Percentiles rank a stretch among this genome's conserved stretches.
Conservation (phyloP, 1,140 invertebrate species). For the Coboldia fuscipes region DNA sequence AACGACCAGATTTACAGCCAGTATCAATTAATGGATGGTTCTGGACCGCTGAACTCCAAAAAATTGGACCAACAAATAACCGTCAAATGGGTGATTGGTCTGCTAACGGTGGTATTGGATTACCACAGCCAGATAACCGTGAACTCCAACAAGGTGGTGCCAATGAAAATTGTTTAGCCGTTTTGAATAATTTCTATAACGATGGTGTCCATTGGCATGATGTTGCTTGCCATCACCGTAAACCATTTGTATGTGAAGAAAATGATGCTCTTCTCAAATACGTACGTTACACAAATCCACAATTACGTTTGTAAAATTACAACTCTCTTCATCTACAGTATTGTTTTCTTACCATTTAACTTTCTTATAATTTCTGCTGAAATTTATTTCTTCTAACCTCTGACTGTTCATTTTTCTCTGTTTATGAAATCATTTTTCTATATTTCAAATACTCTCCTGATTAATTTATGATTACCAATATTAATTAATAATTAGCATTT, state of each 20-base stretch:
- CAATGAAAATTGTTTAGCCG: conserved; percentile 53
- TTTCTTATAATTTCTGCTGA: background rate
- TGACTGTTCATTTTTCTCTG: too few species aligned
- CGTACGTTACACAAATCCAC: conserved; percentile 52
- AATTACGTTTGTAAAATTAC: conserved; percentile 40
- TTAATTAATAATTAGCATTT: too few species aligned
- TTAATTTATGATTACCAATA: too few species aligned
- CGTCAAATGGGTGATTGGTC: conserved; percentile 65
- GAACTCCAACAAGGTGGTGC: conserved; percentile 56
- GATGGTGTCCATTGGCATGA: conserved; percentile 75
- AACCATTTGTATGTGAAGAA: conserved; percentile 65
- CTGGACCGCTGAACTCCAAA: conserved; percentile 64
- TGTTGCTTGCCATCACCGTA: conserved; percentile 64
- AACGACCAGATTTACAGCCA: conserved; percentile 52
- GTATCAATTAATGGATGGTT: conserved; percentile 66
- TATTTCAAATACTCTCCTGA: too few species aligned
- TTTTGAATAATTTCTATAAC: conserved; percentile 68
- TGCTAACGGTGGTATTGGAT: conserved; percentile 49
- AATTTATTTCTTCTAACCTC: too few species aligned
- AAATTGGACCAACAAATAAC: conserved; percentile 51
- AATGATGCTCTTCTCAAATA: conserved; percentile 60
- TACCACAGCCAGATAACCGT: conserved; percentile 63
- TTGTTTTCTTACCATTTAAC: background rate
- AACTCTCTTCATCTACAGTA: background rate
- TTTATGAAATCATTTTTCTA: too few species aligned